Conservation (phyloP, 2,113 vertebrate species). For the Passerina amoena region DNA sequence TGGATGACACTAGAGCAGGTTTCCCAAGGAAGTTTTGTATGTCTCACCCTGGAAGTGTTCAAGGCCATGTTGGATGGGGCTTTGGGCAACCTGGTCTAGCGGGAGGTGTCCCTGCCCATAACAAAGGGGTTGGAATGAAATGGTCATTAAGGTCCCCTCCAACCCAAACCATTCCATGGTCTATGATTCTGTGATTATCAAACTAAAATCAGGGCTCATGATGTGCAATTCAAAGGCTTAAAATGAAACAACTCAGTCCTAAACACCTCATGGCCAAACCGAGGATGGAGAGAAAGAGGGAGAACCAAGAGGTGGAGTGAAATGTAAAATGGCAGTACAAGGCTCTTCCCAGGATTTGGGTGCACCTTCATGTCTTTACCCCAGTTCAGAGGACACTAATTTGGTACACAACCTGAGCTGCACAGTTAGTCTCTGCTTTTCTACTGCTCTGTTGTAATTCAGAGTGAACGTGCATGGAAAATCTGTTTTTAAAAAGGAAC, state of each 20-base stretch:
- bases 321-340: neutral
- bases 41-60: neutral
- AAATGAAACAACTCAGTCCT: neutral
- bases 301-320: neutral
- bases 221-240: neutral
- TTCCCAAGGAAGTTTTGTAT: neutral
- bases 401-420: neutral
- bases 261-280: neutral
- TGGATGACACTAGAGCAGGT: neutral
- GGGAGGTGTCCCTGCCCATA: neutral
- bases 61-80: neutral
- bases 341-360: neutral
- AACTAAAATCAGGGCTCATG: neutral
- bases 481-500: neutral
- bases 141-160: neutral
- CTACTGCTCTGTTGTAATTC: neutral
- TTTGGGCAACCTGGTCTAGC: neutral
- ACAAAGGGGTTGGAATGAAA: neutral
- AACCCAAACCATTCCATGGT: neutral
- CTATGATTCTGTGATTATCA: neutral
- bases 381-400: neutral
- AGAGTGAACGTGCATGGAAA: fast-evolving
- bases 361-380: neutral
- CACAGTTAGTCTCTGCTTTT: neutral
- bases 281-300: neutral